phyloP scores from a whole-genome alignment of 2,113 vertebrate genomes.

The Mus spicilegus region DNA sequence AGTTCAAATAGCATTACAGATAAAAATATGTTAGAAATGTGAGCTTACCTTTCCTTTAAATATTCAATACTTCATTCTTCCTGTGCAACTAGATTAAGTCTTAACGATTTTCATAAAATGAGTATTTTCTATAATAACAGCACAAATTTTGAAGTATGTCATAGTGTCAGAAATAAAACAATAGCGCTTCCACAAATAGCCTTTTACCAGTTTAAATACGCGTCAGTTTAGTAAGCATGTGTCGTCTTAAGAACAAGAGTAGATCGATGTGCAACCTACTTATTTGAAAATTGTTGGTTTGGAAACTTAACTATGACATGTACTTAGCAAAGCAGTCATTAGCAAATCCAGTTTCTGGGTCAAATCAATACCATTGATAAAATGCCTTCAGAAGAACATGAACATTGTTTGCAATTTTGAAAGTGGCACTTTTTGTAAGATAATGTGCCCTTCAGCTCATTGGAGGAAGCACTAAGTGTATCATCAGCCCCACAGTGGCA shows the following conservation, averaged over 20 bases:
- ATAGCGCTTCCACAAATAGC: not conserved
- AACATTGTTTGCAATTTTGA: slow-evolving; percentile 72
- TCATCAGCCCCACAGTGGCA: slow-evolving; percentile 58
- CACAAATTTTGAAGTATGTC: slow-evolving; percentile 34
- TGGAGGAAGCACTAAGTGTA: slow-evolving; percentile 43
- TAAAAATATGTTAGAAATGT: not conserved
- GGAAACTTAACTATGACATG: not conserved
- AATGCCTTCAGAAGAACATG: slow-evolving; percentile 69
- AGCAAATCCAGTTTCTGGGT: slow-evolving; percentile 62
- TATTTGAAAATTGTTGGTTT: slow-evolving; percentile 57
- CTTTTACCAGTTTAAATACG: slow-evolving; percentile 21
- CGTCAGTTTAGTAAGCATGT: not conserved
- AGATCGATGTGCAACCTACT: not conserved
- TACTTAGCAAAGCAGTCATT: slow-evolving; percentile 75
- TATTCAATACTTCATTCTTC: not conserved
- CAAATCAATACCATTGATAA: slow-evolving; percentile 78
- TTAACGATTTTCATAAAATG: slow-evolving; percentile 35
- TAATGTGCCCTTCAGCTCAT: slow-evolving; percentile 58
- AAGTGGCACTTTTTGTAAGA: slow-evolving; percentile 68
- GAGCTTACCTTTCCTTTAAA: not conserved
- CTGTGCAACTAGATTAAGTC: not conserved
- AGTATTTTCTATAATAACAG: not conserved
- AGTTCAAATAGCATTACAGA: slow-evolving; percentile 40
- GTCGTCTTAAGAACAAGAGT: not conserved
- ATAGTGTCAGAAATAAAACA: not conserved